These are phyloP conservation scores for Denticeps clupeoides DNA, from an alignment of 2,797 vertebrate genomes.

Conservation along the genomic window DNA sequence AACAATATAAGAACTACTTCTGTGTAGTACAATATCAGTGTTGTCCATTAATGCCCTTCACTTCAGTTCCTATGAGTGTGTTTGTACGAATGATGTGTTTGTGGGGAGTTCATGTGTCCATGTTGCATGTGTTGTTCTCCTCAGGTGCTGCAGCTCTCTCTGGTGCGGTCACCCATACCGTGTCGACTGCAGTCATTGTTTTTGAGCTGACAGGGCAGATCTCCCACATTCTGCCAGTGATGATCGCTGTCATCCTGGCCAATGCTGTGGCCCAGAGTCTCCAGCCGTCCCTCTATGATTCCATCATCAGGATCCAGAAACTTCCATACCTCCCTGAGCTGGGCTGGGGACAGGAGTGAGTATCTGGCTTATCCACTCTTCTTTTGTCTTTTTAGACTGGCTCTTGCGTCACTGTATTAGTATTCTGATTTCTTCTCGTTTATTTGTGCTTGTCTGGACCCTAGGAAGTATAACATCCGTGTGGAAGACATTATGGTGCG, in stretches of 20 bases:
- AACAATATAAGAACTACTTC: no score
- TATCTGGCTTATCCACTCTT: conserved; percentile 4
- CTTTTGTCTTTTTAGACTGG: not conserved
- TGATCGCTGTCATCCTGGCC: conserved; percentile 97
- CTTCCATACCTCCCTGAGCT: conserved; percentile 93
- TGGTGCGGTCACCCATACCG: conserved; percentile 94
- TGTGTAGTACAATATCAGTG: no score
- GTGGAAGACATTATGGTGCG: conserved; percentile 98
- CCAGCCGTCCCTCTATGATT: conserved; percentile 94
- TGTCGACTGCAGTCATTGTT: conserved; percentile 94
- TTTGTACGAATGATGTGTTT: not conserved
- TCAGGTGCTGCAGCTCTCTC: conserved; percentile 86
- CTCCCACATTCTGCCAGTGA: conserved; percentile 93
- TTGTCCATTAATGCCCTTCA: conserved; percentile 16
- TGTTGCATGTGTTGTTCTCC: no score
- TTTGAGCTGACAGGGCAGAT: conserved; percentile 98
- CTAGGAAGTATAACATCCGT: conserved; percentile 87
- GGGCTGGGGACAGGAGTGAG: conserved; percentile 95
- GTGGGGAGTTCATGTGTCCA: no score
- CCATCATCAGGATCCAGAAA: conserved; percentile 98
- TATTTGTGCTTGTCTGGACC: conserved; percentile 4
- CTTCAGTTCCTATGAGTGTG: not conserved
- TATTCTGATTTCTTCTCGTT: not conserved
- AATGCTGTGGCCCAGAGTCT: conserved; percentile 93
- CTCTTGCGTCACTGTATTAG: not conserved